Evolutionary conservation across 2,113 vertebrate genomes (phyloP).

Genomic region (Mus musculus): DNA sequence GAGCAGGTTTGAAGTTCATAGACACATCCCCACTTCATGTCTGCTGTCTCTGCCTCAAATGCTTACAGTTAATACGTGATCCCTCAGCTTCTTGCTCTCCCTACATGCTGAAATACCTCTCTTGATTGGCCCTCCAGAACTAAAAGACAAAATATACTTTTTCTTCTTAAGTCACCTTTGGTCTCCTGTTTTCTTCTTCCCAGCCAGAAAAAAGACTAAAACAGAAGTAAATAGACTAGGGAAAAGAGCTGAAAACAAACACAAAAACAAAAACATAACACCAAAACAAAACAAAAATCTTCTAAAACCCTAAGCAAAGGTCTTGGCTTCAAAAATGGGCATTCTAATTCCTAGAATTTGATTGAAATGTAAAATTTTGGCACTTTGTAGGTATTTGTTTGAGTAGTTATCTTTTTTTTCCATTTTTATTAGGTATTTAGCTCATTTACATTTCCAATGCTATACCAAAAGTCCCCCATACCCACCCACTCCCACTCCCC

Average conservation of each 20-base stretch:
- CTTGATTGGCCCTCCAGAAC: not conserved
- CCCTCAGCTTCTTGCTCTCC: not conserved
- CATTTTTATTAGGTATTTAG: too few species aligned
- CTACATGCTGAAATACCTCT: not conserved
- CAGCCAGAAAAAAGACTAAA: not conserved
- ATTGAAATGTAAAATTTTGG: not conserved
- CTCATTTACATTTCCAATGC: too few species aligned
- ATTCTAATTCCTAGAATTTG: not conserved
- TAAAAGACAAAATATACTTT: not conserved
- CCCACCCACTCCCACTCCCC: too few species aligned
- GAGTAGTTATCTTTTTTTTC: not conserved
- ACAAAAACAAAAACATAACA: not conserved
- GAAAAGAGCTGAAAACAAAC: not conserved
- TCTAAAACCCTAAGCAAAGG: not conserved
- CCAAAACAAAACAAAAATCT: too few species aligned
- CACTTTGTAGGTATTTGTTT: not conserved
- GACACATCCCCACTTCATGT: not conserved
- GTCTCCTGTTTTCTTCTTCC: not conserved
- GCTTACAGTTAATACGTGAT: not conserved
- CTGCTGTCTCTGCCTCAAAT: not conserved
- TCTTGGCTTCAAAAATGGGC: not conserved
- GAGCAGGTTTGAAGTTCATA: not conserved
- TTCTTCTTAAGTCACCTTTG: not conserved
- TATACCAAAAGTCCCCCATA: too few species aligned
- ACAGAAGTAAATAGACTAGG: not conserved